A percentile compares a stretch with the other conserved stretches of the same genome.
Conservation (phyloP, 1,140 invertebrate genomes). For the Drosophila trapezifrons region DNA sequence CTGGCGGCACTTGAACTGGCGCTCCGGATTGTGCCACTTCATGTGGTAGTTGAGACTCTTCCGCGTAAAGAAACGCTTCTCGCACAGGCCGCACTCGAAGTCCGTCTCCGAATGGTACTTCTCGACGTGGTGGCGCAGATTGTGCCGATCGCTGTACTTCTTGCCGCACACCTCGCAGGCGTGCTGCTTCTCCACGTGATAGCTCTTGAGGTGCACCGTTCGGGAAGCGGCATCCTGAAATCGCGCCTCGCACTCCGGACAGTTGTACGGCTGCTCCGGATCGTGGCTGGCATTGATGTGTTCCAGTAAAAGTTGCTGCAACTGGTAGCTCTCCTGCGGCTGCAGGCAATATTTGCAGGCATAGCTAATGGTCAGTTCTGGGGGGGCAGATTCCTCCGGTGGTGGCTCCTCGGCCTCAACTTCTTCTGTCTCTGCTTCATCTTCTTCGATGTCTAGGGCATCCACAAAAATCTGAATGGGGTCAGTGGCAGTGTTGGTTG, state of each 20-base stretch:
- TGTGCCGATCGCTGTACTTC: constrained; percentile 79
- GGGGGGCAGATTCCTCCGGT: constrained; percentile 10
- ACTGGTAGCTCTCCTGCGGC: constrained; percentile 62
- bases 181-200: constrained; percentile 71
- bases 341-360: constrained; percentile 76
- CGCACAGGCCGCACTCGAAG: constrained; percentile 74
- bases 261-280: constrained; percentile 74
- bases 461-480: constrained; percentile 62
- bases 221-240: constrained; percentile 79
- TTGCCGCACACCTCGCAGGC: constrained; percentile 73
- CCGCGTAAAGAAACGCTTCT: constrained; percentile 75
- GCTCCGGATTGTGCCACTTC: constrained; percentile 80
- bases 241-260: constrained; percentile 63
- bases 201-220: constrained; percentile 72
- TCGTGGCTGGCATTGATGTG: constrained; percentile 69
- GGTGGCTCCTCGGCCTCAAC: constrained; percentile 4
- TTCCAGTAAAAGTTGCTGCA: constrained; percentile 67
- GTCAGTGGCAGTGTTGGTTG: constrained; percentile 65
- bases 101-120: constrained; percentile 81
- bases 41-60: constrained; percentile 80
- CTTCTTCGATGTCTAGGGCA: constrained; percentile 46
- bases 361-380: constrained; percentile 61
- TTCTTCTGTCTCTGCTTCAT: constrained; percentile 10
- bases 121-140: constrained; percentile 72
- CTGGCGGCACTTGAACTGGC: constrained; percentile 68